These are phyloP conservation scores for Philypnodon macrostomus DNA, from an alignment of 2,797 vertebrate genomes.

Conservation along the genomic window DNA sequence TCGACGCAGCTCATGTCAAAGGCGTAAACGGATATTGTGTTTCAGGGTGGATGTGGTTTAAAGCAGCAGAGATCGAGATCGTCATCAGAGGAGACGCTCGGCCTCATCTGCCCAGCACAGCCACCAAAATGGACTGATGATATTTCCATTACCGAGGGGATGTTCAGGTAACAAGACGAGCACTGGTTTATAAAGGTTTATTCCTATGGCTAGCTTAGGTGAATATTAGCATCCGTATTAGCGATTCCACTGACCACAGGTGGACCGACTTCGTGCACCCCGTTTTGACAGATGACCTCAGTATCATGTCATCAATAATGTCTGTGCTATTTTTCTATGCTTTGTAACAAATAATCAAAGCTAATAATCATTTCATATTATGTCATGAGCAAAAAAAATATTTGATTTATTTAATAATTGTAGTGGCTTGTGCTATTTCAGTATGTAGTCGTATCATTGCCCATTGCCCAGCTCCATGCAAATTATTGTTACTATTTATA, in stretches of 20 bases:
- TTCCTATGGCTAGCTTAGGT: neutral
- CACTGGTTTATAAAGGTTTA: neutral
- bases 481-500: constrained; percentile 3
- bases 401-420: too few relatives aligned
- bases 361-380: neutral
- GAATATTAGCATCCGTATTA: neutral
- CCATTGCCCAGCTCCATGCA: too few relatives aligned
- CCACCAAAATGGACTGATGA: constrained; percentile 36
- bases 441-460: too few relatives aligned
- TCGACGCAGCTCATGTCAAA: neutral
- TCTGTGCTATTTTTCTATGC: neutral
- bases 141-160: constrained; percentile 28
- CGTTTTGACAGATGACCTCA: constrained; percentile 58
- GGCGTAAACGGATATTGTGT: constrained; percentile 5
- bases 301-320: constrained; percentile 15
- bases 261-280: constrained; percentile 30
- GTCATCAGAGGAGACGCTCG: constrained; percentile 19
- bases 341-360: neutral
- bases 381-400: too few relatives aligned
- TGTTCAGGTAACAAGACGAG: constrained; percentile 52
- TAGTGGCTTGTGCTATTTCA: too few relatives aligned
- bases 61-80: neutral
- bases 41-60: constrained; percentile 24
- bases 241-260: neutral
- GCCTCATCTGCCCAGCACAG: constrained; percentile 10